Evolutionary conservation across 2,797 vertebrate genomes (phyloP).

Genomic region (Poeciliopsis infans): DNA sequence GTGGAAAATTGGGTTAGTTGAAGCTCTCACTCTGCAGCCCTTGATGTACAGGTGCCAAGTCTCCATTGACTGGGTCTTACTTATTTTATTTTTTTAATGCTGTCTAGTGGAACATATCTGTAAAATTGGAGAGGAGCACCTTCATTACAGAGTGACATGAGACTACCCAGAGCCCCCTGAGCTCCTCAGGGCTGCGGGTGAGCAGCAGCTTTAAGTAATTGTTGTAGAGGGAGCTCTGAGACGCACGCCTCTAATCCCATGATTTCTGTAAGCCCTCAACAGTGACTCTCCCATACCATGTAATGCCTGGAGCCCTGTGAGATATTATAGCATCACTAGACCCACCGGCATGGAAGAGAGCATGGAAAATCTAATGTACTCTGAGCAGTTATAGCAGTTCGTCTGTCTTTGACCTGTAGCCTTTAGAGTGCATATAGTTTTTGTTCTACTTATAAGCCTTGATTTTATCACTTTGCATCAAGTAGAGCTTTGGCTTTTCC

Average conservation of each 20-base stretch:
- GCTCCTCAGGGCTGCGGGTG: slow-evolving; percentile 42
- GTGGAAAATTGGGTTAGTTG: slow-evolving; percentile 27
- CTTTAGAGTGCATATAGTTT: slow-evolving; percentile 26
- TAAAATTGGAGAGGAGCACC: slow-evolving; percentile 49
- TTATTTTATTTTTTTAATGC: slow-evolving; percentile 21
- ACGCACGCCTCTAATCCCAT: slow-evolving; percentile 62
- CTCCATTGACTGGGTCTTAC: slow-evolving; percentile 17
- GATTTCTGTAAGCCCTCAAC: slow-evolving; percentile 60
- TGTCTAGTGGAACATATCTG: slow-evolving; percentile 36
- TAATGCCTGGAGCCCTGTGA: slow-evolving; percentile 42
- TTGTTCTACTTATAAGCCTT: slow-evolving; percentile 19
- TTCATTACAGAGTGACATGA: slow-evolving; percentile 46
- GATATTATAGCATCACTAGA: slow-evolving; percentile 41
- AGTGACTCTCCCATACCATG: slow-evolving; percentile 51
- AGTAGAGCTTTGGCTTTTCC: slow-evolving; percentile 49
- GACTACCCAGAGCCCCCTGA: slow-evolving; percentile 35
- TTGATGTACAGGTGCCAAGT: slow-evolving; percentile 5
- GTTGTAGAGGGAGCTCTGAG: slow-evolving; percentile 61
- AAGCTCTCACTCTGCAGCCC: slow-evolving; percentile 22
- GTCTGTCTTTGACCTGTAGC: slow-evolving; percentile 30
- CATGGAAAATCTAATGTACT: slow-evolving; percentile 35
- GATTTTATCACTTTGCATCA: slow-evolving; percentile 29
- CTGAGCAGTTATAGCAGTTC: slow-evolving; percentile 35
- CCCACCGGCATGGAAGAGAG: slow-evolving; percentile 28
- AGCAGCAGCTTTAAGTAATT: slow-evolving; percentile 63